Evolutionary conservation across 2,113 vertebrate species (phyloP), one percentile per base, ranked within the genome.

Genomic region (Ptilonorhynchus violaceus): DNA sequence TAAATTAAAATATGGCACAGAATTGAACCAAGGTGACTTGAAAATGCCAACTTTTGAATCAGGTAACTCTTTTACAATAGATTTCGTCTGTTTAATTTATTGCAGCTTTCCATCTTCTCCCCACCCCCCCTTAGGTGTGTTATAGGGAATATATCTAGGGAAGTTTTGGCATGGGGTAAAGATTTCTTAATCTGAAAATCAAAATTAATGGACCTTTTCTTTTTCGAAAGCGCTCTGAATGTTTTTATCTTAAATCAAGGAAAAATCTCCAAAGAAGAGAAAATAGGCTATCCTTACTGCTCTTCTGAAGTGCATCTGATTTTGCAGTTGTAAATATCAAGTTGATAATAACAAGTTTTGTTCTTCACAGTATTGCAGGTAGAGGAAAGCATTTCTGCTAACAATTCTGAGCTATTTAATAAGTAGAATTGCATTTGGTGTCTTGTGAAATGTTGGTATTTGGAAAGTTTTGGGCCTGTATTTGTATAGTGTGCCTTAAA

Each of bases 1-100:
- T 98, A 99, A 99, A 98, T 99, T 99, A 98, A 99, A 99, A 98
- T 99, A 99, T 91, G 99, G 99, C 96, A 99, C 99, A 92, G 99
- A 99, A 97, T 94, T 99, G 76, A 99, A 99, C 98, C 99, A 99
- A 98, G 99, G 99, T 90, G 99, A 99, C 96, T 98, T 99, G 97
- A 99, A 99, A 99, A 99, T 99, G 98, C 99, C 99, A 95, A 98
- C 99, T 96, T 99, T 99, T 98, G 99, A 99, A 98, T 98, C 99
- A 98, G 99, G 99, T 99, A 98, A 96, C 31, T 77, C 81, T 47
- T 77, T 85, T 66, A 58, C n/a, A 63, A 6, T 44, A 33, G 47
- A 35, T 72, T 63, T 75, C 13, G 10, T 87, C 11, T 56, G 35
- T 70, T 68, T 28, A 59, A 16, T 72, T 88, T 84, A 53, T 35